phyloP scores from a whole-genome alignment of 2,113 vertebrate genomes.

The Butastur rufipennis region DNA sequence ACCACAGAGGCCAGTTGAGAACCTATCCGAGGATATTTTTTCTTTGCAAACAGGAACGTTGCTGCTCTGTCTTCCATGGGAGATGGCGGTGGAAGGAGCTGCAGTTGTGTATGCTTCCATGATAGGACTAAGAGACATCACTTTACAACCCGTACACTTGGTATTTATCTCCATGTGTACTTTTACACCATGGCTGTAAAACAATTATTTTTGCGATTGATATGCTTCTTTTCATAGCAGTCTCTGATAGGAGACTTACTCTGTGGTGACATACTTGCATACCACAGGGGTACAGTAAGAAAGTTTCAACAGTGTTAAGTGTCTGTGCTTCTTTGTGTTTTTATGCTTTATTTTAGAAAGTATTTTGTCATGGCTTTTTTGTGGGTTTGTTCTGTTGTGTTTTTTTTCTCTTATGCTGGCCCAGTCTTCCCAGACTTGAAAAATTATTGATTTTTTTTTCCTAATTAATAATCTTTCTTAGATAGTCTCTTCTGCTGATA shows the following conservation, averaged over 20 bases:
- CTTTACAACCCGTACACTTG: not conserved
- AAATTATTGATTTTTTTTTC: not conserved
- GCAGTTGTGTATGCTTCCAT: not conserved
- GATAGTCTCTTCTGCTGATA: not conserved
- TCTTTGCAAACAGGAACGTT: not conserved
- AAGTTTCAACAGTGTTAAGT: not conserved
- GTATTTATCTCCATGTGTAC: not conserved
- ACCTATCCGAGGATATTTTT: not conserved
- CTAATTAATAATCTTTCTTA: not conserved
- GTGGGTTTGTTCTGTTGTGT: not conserved
- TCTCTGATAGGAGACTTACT: not conserved
- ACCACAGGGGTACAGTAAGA: not conserved
- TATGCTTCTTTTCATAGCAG: not conserved
- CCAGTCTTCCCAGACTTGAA: not conserved
- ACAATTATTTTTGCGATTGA: not conserved
- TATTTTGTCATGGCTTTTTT: not conserved
- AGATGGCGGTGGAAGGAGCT: not conserved
- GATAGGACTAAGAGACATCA: not conserved
- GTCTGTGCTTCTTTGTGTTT: not conserved
- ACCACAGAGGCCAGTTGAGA: not conserved
- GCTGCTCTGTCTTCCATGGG: not conserved
- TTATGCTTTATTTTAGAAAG: not conserved
- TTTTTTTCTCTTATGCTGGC: not conserved
- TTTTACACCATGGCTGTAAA: not conserved
- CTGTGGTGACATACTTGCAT: not conserved